Evolutionary conservation across 2,113 vertebrate genomes (phyloP), one percentile per base, ranked within the genome.

Genomic region (Castor canadensis): DNA sequence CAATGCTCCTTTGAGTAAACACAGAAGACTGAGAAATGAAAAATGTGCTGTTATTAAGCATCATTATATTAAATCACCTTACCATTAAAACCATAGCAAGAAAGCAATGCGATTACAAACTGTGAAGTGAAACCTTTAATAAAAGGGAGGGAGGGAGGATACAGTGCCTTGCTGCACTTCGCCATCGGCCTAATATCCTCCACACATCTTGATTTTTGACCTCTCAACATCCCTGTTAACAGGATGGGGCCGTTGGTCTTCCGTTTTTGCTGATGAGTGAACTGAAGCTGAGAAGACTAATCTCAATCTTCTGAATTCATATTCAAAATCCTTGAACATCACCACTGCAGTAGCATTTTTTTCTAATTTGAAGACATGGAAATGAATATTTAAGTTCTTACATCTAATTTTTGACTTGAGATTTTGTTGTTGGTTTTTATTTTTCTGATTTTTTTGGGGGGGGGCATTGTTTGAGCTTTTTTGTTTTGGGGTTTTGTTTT

Each of bases 241-340:
- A 24, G 22, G 5, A 1, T 20, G 12, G 19, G 52, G 38, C 2
- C 20, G 26, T 40, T 72, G 43, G 38, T 94, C 6, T 62, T 82
- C 45, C 16, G 13, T 35, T 20, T 73, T 67, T 75, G n/a, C 16
- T 77, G 38, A 75, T 62, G 22, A 52, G 62, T 80, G 84, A 89
- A 64, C 6, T 11, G 19, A 38, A 38, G 73, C 69, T 89, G 60
- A 80, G 30, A 77, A 19, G 11, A 83, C 10, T 79, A 54, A 67
- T 67, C 40, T 84, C 85, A 92, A 66, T 71, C 35, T 95, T 76
- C 67, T 82, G 76, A 90, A 45, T 49, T 77, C 58, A 66, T 49
- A 93, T 82, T 75, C 47, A 83, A 83, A 62, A 72, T 40, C 62
- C 1, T 82, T 30, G 11, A 76, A 28, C 11, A 38, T 86, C 56